Percentiles rank a stretch among this genome's conserved stretches.
Evolutionary conservation across 2,888 invertebrate genomes (phyloP).

Genomic region (Drosophila macrospina): DNA sequence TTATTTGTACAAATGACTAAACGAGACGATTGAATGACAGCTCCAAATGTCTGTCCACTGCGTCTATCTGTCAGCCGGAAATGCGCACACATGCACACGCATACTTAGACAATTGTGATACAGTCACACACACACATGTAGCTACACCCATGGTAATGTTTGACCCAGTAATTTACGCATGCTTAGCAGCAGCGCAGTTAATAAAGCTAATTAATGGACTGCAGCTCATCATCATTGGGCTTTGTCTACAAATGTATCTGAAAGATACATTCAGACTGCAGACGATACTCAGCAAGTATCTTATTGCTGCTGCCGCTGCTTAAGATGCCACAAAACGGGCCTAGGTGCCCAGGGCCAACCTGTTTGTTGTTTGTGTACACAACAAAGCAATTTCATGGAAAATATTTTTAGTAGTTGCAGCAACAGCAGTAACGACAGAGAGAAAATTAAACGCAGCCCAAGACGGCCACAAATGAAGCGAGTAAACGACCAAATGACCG

Average conservation of each 20-base stretch:
- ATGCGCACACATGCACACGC: conserved; percentile 45
- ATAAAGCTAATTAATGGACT: conserved; percentile 78
- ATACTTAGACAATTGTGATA: conserved; percentile 10
- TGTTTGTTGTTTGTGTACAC: conserved; percentile 72
- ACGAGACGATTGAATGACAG: conserved; percentile 75
- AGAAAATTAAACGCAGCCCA: conserved; percentile 68
- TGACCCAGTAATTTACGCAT: conserved; percentile 80
- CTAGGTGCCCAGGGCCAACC: conserved; percentile 66
- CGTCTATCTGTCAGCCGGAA: conserved; percentile 50
- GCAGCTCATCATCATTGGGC: conserved; percentile 39
- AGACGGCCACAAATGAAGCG: conserved; percentile 60
- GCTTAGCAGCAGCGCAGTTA: conserved; percentile 74
- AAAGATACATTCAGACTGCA: conserved; percentile 13
- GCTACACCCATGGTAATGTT: conserved; percentile 58
- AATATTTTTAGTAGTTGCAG: conserved; percentile 73
- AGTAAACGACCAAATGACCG: conserved; percentile 54
- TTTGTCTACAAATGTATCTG: conserved; percentile 34
- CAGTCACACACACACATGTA: conserved; percentile 19
- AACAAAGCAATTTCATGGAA: conserved; percentile 78
- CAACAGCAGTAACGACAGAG: conserved; percentile 34
- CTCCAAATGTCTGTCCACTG: conserved; percentile 11
- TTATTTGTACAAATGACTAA: conserved; percentile 78
- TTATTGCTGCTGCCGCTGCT: conserved; percentile 15
- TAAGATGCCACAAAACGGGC: conserved; percentile 18
- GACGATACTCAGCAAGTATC: conserved; percentile 3